Base-by-base conservation (phyloP, 2,888 invertebrate genomes). In the Lepidocyrtoides sp. region DNA sequence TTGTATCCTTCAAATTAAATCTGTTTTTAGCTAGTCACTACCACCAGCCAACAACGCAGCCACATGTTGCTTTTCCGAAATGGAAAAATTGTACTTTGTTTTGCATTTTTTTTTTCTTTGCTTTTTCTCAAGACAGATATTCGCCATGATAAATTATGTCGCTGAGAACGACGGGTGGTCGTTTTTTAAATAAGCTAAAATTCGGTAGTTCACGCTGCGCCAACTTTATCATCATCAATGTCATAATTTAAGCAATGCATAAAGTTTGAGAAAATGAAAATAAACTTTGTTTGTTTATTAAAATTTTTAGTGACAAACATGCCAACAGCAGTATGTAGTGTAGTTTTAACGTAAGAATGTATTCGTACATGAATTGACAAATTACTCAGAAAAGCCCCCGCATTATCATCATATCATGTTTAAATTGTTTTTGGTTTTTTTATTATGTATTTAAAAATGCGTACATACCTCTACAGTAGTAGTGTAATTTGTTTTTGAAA, bases 151-250 rank as follows among this genome's bases (percentile, higher is more conserved):
- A 12, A 72, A 44, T 72, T 36, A 72, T 72, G 72, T 12, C 3
- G 72, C 4, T 36, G n/a, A 1, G 44, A 44, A 44, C 72, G 1
- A 72, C 72, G 72, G 72, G 72, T 10, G 36, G 72, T 72, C 12
- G 2, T 23, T 36, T 29, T 72, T 72, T 23, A 72, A 72, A 72
- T 72, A 72, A 72, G 41, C 72, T 72, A 2, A 72, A 72, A 41
- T 44, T 10, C 23, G n/a, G 20, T 17, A 20, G 0, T 23, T 3
- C 72, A 17, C 44, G 20, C 72, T 72, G 72, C 17, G 36, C 63
- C 29, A 66, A n/a, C 44, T 20, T 44, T 41, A 41, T 8, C 20
- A 7, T 26, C 14, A n/a, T n/a, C n/a, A n/a, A n/a, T n/a, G n/a
- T n/a, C n/a, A n/a, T n/a, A n/a, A n/a, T n/a, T n/a, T n/a, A n/a